Conservation (phyloP, 2,797 vertebrate genomes). For the Taeniopygia guttata region DNA sequence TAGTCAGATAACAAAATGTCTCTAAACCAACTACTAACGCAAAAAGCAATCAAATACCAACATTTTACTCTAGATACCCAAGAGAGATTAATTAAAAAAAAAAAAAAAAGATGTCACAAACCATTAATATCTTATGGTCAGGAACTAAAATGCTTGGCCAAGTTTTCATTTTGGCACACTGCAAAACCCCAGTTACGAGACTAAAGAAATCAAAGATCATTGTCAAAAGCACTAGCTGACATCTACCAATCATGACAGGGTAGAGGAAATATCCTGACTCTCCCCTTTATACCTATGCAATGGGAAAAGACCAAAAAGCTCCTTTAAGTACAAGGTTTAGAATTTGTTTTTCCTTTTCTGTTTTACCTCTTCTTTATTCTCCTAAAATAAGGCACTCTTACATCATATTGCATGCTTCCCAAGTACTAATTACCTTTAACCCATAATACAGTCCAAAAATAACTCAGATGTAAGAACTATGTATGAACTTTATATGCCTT, state of each 20-base stretch:
- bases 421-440: neutral
- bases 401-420: neutral
- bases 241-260: neutral
- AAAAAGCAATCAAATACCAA: neutral
- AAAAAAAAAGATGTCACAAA: neutral
- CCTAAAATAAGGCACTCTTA: neutral
- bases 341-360: neutral
- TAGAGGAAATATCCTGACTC: neutral
- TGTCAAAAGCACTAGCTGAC: neutral
- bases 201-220: neutral
- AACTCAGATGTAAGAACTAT: neutral
- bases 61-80: neutral
- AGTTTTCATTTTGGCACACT: neutral
- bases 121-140: neutral
- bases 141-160: neutral
- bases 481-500: neutral
- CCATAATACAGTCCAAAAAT: neutral
- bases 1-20: neutral
- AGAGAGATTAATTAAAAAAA: neutral
- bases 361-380: neutral
- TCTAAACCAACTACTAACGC: neutral
- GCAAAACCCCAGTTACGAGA: neutral
- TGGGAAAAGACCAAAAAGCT: neutral
- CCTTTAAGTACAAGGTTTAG: neutral
- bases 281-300: neutral